phyloP scores from a whole-genome alignment of 2,113 vertebrate genomes.

The Nymphicus hollandicus region DNA sequence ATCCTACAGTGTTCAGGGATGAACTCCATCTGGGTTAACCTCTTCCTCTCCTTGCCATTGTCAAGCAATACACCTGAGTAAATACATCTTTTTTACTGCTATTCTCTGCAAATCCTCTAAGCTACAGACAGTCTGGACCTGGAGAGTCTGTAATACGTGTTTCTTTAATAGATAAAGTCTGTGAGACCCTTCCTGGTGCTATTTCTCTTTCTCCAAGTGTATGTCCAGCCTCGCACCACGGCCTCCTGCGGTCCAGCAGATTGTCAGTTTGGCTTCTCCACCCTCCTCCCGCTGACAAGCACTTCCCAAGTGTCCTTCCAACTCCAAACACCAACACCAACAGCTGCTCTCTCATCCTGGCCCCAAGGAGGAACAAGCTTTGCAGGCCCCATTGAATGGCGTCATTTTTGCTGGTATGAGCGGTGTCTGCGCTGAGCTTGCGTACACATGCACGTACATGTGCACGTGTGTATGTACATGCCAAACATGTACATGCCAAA shows the following conservation, averaged over 20 bases:
- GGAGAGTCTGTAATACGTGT: fast-evolving
- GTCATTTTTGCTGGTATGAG: not conserved
- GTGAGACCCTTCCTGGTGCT: not conserved
- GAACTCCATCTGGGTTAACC: not conserved
- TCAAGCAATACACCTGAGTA: not conserved
- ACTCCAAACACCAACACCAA: not conserved
- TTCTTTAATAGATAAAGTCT: not conserved
- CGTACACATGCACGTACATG: fast-evolving
- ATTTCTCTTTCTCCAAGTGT: not conserved
- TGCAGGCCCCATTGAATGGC: not conserved
- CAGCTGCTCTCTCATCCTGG: not conserved
- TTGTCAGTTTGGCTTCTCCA: not conserved
- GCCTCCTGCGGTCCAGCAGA: not conserved
- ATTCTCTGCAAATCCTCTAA: not conserved
- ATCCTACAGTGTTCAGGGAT: not conserved
- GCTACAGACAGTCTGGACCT: not conserved
- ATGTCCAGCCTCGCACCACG: not conserved
- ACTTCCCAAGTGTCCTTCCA: not conserved
- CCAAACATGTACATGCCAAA: not conserved
- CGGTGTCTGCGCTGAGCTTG: not conserved
- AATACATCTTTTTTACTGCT: not conserved
- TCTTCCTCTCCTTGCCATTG: not conserved
- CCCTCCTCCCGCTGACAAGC: not conserved
- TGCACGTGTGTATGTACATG: not conserved
- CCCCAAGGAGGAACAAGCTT: not conserved